Conservation (phyloP, 2,888 invertebrate species). For the Peribatodes rhomboidaria region DNA sequence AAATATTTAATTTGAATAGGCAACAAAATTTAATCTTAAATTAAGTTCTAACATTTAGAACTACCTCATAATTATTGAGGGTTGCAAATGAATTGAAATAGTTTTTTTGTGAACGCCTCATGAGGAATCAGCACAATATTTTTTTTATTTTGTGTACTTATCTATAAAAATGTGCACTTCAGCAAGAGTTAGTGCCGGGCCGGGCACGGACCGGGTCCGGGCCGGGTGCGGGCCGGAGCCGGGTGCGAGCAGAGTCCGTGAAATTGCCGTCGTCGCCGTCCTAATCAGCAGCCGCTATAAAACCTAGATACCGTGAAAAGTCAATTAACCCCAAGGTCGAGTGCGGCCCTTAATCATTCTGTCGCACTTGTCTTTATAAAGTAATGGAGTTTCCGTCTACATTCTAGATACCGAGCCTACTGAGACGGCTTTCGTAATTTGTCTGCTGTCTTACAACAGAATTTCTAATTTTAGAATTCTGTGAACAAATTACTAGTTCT, state of each 20-base stretch:
- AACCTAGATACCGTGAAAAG: conserved; percentile 54
- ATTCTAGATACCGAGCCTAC: conserved; percentile 3
- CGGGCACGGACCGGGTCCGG: background rate
- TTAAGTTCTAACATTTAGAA: no score
- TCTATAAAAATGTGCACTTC: background rate
- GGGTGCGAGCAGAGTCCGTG: conserved; percentile 41
- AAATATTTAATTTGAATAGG: no score
- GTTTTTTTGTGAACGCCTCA: no score
- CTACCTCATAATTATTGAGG: no score
- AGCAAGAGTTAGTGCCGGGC: no score
- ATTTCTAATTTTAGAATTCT: background rate
- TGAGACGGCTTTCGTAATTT: background rate
- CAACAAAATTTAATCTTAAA: no score
- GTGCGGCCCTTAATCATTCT: conserved; percentile 35
- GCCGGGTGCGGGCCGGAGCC: conserved; percentile 4
- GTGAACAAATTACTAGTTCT: background rate
- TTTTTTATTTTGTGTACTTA: no score
- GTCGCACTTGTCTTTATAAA: conserved; percentile 28
- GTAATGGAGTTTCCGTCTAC: conserved; percentile 30
- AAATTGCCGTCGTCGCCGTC: conserved; percentile 43
- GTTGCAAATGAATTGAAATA: no score
- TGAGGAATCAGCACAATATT: background rate
- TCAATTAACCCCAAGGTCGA: conserved; percentile 51
- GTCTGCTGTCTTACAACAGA: background rate
- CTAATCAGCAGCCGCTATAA: conserved; percentile 52